Evolutionary conservation across 1,140 invertebrate genomes (phyloP), one percentile per base, ranked within the genome.

Genomic region (Neodiprion pinetum): DNA sequence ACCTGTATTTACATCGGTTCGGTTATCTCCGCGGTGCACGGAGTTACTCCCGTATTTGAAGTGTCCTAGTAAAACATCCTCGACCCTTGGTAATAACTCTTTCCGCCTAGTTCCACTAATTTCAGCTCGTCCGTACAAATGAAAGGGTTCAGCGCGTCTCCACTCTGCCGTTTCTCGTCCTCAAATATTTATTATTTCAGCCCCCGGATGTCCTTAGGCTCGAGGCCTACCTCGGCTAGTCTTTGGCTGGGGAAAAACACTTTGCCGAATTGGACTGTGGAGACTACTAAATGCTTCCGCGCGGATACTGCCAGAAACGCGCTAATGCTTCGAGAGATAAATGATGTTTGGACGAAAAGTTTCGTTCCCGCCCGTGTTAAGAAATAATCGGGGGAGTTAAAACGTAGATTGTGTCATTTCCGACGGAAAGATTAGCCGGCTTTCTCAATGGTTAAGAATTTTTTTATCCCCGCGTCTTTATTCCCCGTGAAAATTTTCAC

Each of bases 101-200:
- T 76, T 74, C 73, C 70, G 72, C 72, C 76, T 73, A 74, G 74
- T 75, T 81, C 80, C 80, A 84, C 86, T 88, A 88, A 88, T 88
- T 88, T 87, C 80, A 47, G 72, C 85, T 81, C 86, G 85, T 87
- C 82, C 83, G 81, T 85, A 86, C 87, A 87, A 88, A 88, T 88
- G 85, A 87, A 87, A 86, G 85, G 86, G 82, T 86, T 87, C 80
- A 78, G 77, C 80, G 84, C 82, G 80, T 83, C 79, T 83, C 73
- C 83, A 81, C 72, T 78, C 73, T 76, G 66, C 79, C 80, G 77
- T 86, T 77, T 74, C 76, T 74, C 78, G 74, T 81, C 77, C 77
- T 80, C 81, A 87, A 88, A 88, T 87, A 88, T 88, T 88, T 88
- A 84, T 86, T 84, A 83, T 86, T 85, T 81, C 80, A 78, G 78